Evolutionary conservation across 2,888 invertebrate genomes (phyloP), one percentile per base, ranked within the genome.

Genomic region (Thereva unica): DNA sequence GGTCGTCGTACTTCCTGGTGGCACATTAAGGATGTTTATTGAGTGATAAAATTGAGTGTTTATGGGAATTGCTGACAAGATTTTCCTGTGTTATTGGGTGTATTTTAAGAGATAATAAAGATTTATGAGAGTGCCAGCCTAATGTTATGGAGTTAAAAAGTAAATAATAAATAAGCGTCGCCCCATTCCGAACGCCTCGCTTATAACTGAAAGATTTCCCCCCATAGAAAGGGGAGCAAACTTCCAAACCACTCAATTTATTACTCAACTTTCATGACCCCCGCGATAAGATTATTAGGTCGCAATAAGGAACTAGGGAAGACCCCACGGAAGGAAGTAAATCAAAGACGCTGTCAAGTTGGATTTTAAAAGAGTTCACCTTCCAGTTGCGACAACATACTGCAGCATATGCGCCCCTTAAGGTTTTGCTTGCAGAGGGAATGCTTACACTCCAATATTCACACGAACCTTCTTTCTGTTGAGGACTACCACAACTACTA

Each of bases 41-140:
- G 67, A 69, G 69, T 69, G 69, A 69, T 69, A 69, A 69, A 69
- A 69, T 69, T 67, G 69, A 69, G 69, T 69, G 69, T 69, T 69
- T 69, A 69, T 65, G 69, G 61, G 45, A 59, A 67, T 64, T 67
- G 69, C 64, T 69, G 69, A 69, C 69, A 69, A 67, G 67, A 69
- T 69, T 64, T 67, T 47, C 50, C 57, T 42, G 12, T 45, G 57
- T 66, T 57, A 49, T 57, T 56, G 47, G 66, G 54, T 40, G 34
- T 38, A 49, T 47, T 57, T 66, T 57, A 40, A 34, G 40, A 50
- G 56, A 66, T 66, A 66, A 66, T 66, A 66, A 66, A 56, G 66
- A 66, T 57, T 54, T 66, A 66, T 57, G 50, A 9, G 10, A 40
- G 50, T 40, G 50, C 41, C 40, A 35, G 38, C 37, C 35, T 59